Percentiles rank a stretch among this genome's conserved stretches.
These are phyloP conservation scores for Odobenus rosmarus DNA, from an alignment of 2,113 vertebrate species.

Conservation along the genomic window DNA sequence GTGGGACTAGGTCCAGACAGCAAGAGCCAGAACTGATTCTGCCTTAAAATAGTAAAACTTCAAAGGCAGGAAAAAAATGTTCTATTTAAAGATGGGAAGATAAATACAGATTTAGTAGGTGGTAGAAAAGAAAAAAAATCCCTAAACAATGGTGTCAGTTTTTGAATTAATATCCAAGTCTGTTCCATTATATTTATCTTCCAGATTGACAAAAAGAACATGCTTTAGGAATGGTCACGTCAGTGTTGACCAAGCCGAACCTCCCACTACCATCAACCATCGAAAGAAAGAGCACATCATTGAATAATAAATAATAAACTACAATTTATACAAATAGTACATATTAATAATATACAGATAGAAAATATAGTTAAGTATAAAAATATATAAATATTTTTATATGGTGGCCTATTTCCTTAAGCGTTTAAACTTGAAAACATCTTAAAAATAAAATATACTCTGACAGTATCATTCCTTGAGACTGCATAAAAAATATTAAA, in stretches of 20 bases:
- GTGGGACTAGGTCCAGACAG: not conserved
- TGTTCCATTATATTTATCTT: not conserved
- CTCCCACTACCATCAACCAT: not conserved
- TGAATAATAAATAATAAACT: not conserved
- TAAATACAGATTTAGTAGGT: not conserved
- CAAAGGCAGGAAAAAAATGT: not conserved
- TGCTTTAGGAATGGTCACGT: not conserved
- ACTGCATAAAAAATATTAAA: not conserved
- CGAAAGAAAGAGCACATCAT: not conserved
- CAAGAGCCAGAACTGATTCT: not conserved
- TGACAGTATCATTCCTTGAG: not conserved
- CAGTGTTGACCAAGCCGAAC: rapidly evolving
- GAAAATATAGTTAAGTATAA: not conserved
- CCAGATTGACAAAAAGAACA: not conserved
- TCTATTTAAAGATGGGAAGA: not conserved
- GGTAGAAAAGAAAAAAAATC: not conserved
- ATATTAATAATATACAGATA: not conserved
- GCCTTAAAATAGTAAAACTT: not conserved
- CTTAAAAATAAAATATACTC: not conserved
- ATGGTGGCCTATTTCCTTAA: not conserved
- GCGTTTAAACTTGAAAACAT: not conserved
- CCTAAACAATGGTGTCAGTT: not conserved
- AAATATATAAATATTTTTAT: not conserved
- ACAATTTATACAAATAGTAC: not conserved
- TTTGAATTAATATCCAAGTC: not conserved